Evolutionary conservation across 2,888 invertebrate genomes (phyloP), one percentile per base, ranked within the genome.

Genomic region (Pammene fasciana): DNA sequence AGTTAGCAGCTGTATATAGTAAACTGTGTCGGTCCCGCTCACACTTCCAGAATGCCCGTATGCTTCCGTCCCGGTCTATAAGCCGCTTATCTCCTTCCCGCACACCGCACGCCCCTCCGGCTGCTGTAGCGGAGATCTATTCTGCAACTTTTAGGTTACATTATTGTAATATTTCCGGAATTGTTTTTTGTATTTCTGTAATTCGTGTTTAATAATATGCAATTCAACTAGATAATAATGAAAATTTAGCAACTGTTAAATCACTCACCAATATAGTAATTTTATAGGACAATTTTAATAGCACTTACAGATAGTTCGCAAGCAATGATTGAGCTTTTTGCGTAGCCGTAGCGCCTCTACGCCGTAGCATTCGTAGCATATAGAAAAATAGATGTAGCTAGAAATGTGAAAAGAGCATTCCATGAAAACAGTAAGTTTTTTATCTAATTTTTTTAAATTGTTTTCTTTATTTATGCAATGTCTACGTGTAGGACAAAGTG

Each of bases 71-170:
- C 79, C 85, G 73, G 73, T 86, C 83, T 77, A 82, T 92, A 92
- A 92, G 92, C 92, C 90, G 92, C 92, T 92, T 92, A 92, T 92
- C 92, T 89, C 77, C 89, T 72, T 83, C 90, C 91, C 90, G 90
- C 92, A 90, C 91, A 86, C 89, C 88, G 78, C 89, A 79, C 84
- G 85, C 84, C 84, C 85, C 79, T 78, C 74, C 74, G 77, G 76
- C 87, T 88, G 88, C 88, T 86, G 90, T 88, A 89, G 88, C 87
- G 86, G 72, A 78, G 86, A 77, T 73, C 73, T 80, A 91, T 92
- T 90, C 90, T 88, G 84, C 79, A 83, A 86, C 77, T 64, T 72
- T 79, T 78, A 75, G 76, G 68, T 50, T 6, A 13, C 36, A 38
- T 61, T 36, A 11, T 61, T 52, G 41, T 41, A 38, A 50, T 48